Evolutionary conservation across 1,140 invertebrate genomes (phyloP), one percentile per base, ranked within the genome.

Genomic region (Drosophila lini): DNA sequence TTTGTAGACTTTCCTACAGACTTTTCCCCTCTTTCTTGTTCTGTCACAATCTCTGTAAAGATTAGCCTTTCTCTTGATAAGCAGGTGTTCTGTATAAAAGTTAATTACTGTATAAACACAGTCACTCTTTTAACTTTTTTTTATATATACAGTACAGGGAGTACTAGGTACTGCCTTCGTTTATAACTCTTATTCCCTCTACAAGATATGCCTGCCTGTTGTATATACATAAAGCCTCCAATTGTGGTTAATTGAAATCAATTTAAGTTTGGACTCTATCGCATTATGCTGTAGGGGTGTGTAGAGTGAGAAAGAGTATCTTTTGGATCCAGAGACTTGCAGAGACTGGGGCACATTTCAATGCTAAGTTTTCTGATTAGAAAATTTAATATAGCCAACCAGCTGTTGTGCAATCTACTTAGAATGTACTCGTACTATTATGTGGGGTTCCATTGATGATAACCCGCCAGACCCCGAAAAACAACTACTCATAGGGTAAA

Each of bases 221-320:
- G 44, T 32, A 16, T 22, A 68, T 47, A 50, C 44, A 41, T 45
- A 47, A 65, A 28, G 40, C 28, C 73, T 68, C 16, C 44, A 74
- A 71, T 78, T 81, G 63, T 31, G 28, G 48, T 64, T 81, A 86
- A 86, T 86, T 86, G 80, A 88, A 89, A 74, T 80, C 83, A 89
- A 88, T 88, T 89, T 88, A 88, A 80, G 70, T 69, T 70, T 41
- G 52, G 69, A 48, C 53, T 73, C 71, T 69, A 86, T 71, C 19
- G 59, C 61, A 68, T 74, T 70, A 59, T 62, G 62, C 38, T 76
- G 34, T 31, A 3, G 50, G 53, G 2, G 48, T 28, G 47, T 11
- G 13, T 3, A 15, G 13, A 13, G 28, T 5, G 0, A 31, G 25
- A 25, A 28, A 38, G 45, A 22, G 25, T 28, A 28, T 28, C 5